A percentile compares a stretch with the other conserved stretches of the same genome.
These are phyloP conservation scores for Anoplius nigerrimus DNA, from an alignment of 2,888 invertebrate genomes.

Conservation along the genomic window DNA sequence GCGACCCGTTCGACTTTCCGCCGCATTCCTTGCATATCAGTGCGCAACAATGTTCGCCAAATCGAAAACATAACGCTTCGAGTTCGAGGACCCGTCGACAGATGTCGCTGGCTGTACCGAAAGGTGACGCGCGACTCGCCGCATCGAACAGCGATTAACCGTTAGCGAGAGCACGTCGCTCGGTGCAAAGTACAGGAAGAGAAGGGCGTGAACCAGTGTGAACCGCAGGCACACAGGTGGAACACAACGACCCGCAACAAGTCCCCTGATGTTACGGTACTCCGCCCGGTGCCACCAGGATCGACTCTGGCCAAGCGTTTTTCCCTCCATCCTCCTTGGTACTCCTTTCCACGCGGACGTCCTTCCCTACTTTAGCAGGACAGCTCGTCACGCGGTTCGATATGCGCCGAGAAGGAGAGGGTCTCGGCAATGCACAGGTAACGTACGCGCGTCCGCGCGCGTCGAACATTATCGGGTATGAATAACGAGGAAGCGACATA, in stretches of 20 bases:
- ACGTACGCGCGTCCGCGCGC: neutral
- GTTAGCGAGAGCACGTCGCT: slow-evolving; percentile 41
- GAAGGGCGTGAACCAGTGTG: slow-evolving; percentile 58
- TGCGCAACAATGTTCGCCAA: too few species aligned
- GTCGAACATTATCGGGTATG: slow-evolving; percentile 33
- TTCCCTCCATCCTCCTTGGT: slow-evolving; percentile 5
- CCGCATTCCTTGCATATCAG: too few species aligned
- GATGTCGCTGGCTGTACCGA: too few species aligned
- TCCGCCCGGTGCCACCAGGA: slow-evolving; percentile 19
- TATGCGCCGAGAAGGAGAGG: too few species aligned
- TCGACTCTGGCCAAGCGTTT: neutral
- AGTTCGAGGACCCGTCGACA: too few species aligned
- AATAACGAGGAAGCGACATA: slow-evolving; percentile 49
- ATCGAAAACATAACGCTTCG: too few species aligned
- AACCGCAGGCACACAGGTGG: slow-evolving; percentile 49
- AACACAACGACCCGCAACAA: slow-evolving; percentile 47
- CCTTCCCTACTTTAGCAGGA: slow-evolving; percentile 12
- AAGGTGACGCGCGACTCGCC: neutral
- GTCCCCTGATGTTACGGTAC: slow-evolving; percentile 55
- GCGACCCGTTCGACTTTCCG: too few species aligned
- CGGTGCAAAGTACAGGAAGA: slow-evolving; percentile 36
- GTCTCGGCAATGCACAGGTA: neutral
- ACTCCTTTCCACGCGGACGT: neutral
- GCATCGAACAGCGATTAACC: slow-evolving; percentile 49
- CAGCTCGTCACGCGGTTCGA: slow-evolving; percentile 21